phyloP scores from a whole-genome alignment of 1,140 invertebrate genomes.

The Drosophila lacertosa region DNA sequence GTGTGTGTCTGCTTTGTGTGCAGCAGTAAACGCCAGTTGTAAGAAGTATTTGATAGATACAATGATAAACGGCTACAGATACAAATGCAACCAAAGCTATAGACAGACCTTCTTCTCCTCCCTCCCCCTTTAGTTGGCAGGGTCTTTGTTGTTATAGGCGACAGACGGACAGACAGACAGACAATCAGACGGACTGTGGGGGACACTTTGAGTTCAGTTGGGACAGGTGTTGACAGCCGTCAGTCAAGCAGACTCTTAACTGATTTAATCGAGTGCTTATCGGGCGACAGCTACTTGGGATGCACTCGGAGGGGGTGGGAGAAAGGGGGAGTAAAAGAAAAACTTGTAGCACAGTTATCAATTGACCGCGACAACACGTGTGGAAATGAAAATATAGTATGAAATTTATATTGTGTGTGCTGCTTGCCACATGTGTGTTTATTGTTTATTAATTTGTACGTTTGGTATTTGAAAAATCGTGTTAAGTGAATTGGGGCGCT shows the following conservation, averaged over 20 bases:
- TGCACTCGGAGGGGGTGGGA: background rate
- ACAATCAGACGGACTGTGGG: too few relatives aligned
- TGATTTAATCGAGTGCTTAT: conserved; percentile 4
- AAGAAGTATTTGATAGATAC: conserved; percentile 56
- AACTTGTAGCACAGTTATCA: background rate
- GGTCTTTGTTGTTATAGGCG: conserved; percentile 2
- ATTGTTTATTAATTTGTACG: conserved; percentile 39
- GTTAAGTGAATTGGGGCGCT: conserved; percentile 53
- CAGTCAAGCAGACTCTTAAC: background rate
- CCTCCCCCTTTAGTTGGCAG: background rate
- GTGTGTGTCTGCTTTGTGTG: too few relatives aligned
- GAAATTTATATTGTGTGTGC: conserved; percentile 16
- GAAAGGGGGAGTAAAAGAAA: too few relatives aligned
- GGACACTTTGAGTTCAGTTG: background rate
- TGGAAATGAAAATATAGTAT: conserved; percentile 11
- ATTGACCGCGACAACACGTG: conserved; percentile 6
- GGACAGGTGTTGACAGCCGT: conserved; percentile 17
- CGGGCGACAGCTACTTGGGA: background rate
- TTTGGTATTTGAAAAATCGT: conserved; percentile 37
- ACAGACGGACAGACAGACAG: too few relatives aligned
- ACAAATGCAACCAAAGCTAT: conserved; percentile 22
- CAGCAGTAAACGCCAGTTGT: conserved; percentile 22
- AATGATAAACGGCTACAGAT: conserved; percentile 28
- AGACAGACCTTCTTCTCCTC: background rate
- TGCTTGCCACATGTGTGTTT: conserved; percentile 20